Evolutionary conservation across 1,140 invertebrate species (phyloP).

Genomic region (Drosophila lacteicornis): DNA sequence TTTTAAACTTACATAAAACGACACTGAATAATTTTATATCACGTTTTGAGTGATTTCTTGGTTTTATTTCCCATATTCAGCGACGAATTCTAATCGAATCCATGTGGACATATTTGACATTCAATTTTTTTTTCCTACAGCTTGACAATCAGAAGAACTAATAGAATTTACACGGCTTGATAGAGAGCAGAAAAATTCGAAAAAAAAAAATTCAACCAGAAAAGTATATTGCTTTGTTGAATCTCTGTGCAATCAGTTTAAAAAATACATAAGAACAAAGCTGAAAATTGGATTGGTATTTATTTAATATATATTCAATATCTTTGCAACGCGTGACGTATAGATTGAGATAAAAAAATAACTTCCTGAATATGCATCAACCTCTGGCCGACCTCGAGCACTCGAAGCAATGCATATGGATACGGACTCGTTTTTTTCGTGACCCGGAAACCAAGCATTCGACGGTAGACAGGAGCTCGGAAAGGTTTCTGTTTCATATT

Average conservation of each 20-base stretch:
- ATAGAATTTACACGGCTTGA: slow-evolving; percentile 59
- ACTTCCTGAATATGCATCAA: slow-evolving; percentile 7
- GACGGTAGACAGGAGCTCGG: slow-evolving; percentile 5
- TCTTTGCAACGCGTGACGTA: slow-evolving; percentile 1
- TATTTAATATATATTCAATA: slow-evolving; percentile 47
- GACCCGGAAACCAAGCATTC: slow-evolving; percentile 21
- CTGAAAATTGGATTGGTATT: slow-evolving; percentile 59
- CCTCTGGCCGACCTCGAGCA: background rate
- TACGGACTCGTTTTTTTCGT: background rate
- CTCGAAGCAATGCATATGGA: slow-evolving; percentile 31
- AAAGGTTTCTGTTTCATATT: slow-evolving; percentile 54
- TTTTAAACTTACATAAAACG: too few relatives aligned
- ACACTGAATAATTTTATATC: background rate
- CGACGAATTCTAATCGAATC: slow-evolving; percentile 21
- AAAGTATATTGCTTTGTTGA: slow-evolving; percentile 10
- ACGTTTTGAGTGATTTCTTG: slow-evolving; percentile 7
- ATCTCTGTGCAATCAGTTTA: slow-evolving; percentile 21
- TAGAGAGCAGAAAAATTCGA: background rate
- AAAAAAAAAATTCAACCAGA: background rate
- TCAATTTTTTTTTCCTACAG: slow-evolving; percentile 39
- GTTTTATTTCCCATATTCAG: background rate
- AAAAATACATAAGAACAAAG: slow-evolving; percentile 25
- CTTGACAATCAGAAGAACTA: too few relatives aligned
- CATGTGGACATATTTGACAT: slow-evolving; percentile 3
- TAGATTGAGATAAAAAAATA: slow-evolving; percentile 8